Evolutionary conservation across 2,113 vertebrate genomes (phyloP), one percentile per base, ranked within the genome.

Genomic region (Triplophysa tibetana): DNA sequence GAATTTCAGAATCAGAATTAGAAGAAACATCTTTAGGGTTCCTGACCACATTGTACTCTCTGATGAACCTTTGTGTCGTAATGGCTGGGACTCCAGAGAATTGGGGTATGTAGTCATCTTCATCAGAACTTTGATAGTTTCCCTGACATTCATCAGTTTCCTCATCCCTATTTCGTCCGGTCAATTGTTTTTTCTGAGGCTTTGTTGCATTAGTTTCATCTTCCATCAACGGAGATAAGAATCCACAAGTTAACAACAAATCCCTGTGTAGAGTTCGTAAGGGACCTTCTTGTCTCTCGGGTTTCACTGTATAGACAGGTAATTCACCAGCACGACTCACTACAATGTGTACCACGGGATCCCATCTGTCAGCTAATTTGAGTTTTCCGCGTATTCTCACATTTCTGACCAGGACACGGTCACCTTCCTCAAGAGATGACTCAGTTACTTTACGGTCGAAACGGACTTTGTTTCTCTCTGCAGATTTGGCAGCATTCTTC

Each of bases 221-320:
- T 0, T 62, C 38, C 21, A 58, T 38, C 62, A 41, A 61, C 21
- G 14, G 58, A 29, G 26, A 29, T 3, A 75, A 29, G n/a, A 12
- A 48, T 16, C 38, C 73, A 61, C 77, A 79, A 54, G 77, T 67
- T 8, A 79, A 7, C 24, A 70, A 70, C 24, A 70, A 70, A 50
- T 78, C 56, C 50, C 65, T 45, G 17, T 63, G 77, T 8, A 78
- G n/a, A 1, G 65, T 78, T 24, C 65, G 38, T 0, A 19, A 58
- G 8, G 77, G 67, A 52, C 77, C 58, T n/a, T 70, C 56, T 48
- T 13, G 63, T 17, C 16, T 41, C 13, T 79, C 67, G 13, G 77
- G 77, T 17, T 14, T 79, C 8, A 78, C 65, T 17, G 52, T 78
- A n/a, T 69, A 78, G 8, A 78, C 76, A 8, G 76, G 64, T 6